These are phyloP conservation scores for Mycalesis mineus DNA, from an alignment of 2,888 invertebrate genomes.

Conservation along the genomic window DNA sequence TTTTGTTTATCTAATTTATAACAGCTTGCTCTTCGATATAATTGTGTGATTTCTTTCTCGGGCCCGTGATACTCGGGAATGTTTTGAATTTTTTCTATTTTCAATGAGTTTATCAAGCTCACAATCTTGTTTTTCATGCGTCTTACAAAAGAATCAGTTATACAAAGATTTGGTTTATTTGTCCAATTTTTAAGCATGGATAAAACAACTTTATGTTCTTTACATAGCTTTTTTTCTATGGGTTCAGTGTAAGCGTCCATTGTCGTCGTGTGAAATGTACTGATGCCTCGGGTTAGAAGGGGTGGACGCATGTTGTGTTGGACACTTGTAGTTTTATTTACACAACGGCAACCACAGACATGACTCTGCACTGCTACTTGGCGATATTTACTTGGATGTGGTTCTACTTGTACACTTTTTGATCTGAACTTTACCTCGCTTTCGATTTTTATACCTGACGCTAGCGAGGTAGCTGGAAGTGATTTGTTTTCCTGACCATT, in stretches of 20 bases:
- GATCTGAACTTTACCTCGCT: constrained; percentile 28
- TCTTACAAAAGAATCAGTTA: constrained; percentile 17
- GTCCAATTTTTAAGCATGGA: constrained; percentile 41
- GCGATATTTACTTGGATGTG: constrained; percentile 27
- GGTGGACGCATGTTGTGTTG: constrained; percentile 19
- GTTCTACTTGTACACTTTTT: constrained; percentile 42
- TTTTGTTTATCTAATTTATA: constrained; percentile 24
- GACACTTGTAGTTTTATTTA: constrained; percentile 43
- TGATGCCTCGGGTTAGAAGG: constrained; percentile 35
- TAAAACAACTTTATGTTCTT: constrained; percentile 43
- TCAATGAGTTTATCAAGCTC: constrained; percentile 38
- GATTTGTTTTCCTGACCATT: constrained; percentile 7
- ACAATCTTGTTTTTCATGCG: constrained; percentile 36
- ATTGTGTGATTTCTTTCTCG: constrained; percentile 35
- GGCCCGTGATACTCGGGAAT: constrained; percentile 37
- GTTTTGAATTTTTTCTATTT: constrained; percentile 50
- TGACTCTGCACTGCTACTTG: constrained; percentile 43
- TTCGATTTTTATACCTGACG: constrained; percentile 4
- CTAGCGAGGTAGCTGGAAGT: neutral
- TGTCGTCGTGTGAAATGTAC: constrained; percentile 29
- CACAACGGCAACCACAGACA: constrained; percentile 23
- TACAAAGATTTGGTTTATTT: constrained; percentile 10
- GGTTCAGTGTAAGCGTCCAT: constrained; percentile 42
- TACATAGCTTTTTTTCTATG: constrained; percentile 38
- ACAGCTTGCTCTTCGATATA: constrained; percentile 41